Conservation (phyloP, 2,113 vertebrate genomes). For the Dipodomys ordii region DNA sequence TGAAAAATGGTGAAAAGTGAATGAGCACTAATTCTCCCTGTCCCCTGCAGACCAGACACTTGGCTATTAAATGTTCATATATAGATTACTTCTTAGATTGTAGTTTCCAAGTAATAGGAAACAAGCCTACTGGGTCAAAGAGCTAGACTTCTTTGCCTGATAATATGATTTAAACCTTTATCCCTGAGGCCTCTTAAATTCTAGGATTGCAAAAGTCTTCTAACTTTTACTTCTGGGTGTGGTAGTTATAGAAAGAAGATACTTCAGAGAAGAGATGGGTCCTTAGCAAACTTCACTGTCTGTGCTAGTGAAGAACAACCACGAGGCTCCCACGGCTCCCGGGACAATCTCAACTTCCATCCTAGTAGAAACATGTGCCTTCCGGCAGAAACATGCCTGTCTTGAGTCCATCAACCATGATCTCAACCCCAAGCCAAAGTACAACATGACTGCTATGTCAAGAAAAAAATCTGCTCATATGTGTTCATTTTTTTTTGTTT, state of each 20-base stretch:
- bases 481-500: not conserved
- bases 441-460: not conserved
- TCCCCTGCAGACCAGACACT: not conserved
- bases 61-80: not conserved
- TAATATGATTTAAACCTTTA: not conserved
- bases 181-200: not conserved
- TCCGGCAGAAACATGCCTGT: not conserved
- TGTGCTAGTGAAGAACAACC: not conserved
- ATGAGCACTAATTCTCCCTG: too few species aligned
- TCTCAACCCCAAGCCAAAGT: not conserved
- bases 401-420: not conserved
- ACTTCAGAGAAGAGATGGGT: too few species aligned
- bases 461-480: conserved; percentile 5
- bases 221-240: not conserved
- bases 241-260: not conserved
- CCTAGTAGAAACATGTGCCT: not conserved
- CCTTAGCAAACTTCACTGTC: not conserved
- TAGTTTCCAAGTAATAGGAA: not conserved
- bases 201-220: not conserved
- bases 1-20: not conserved
- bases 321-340: not conserved
- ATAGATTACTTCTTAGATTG: not conserved
- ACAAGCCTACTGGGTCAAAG: not conserved
- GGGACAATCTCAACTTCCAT: not conserved
- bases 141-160: not conserved